Evolutionary conservation across 2,888 invertebrate species (phyloP), one percentile per base, ranked within the genome.

Genomic region (Bugulina stolonifera): DNA sequence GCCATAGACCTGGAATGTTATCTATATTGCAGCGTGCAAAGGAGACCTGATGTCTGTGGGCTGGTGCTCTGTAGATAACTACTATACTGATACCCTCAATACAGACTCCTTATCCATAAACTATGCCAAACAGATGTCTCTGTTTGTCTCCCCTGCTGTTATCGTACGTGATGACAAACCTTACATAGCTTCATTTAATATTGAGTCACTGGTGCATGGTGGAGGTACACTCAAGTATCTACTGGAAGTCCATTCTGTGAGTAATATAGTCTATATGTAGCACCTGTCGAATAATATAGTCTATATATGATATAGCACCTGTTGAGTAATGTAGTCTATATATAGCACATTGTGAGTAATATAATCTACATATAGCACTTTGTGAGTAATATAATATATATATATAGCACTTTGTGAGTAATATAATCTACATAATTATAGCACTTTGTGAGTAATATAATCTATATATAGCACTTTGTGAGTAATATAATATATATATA

Each of bases 131-230:
- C 2, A 27, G 3, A 5, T 27, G 3, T n/a, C 64, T 25, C n/a
- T 64, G 14, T 64, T 64, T n/a, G n/a, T n/a, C 18, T 2, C 22
- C 18, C 2, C 64, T 10, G 18, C 14, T 14, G 32, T 34, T 32
- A 64, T 64, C 32, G n/a, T 64, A 27, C 27, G 34, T 14, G 64
- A 64, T 32, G 64, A 64, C 32, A 64, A 32, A 64, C 29, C 64
- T 18, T 64, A 64, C 64, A 22, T 89, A 0, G 86, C 93, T 71
- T 88, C 89, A 75, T 92, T 93, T 80, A 87, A 88, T 73, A 86
- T 93, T 18, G 89, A 89, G 54, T 88, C 90, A 73, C 88, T 90
- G 32, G 86, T 88, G 73, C 93, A 93, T 79, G 89, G 91, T 43
- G 94, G 94, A 0, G 93, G 93, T 0, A 92, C 91, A 2, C 73